These are phyloP conservation scores for Lanistes nyassanus DNA, from an alignment of 1,140 invertebrate species.

Conservation along the genomic window DNA sequence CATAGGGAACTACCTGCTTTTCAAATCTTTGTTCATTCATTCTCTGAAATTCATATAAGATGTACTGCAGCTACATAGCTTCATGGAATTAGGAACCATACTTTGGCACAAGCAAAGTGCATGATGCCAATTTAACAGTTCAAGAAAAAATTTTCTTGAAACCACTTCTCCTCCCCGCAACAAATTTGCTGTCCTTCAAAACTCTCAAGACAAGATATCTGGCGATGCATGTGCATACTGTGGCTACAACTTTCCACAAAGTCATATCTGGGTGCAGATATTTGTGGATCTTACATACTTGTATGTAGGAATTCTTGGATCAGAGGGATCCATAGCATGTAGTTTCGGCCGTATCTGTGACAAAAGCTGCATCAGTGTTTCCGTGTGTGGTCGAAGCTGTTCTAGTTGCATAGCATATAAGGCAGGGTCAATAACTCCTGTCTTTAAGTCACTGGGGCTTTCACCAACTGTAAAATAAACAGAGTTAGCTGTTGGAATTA, in stretches of 20 bases:
- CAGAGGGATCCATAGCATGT: slow-evolving; percentile 49
- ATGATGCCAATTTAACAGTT: too few relatives aligned
- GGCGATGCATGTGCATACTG: background rate
- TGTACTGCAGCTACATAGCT: too few relatives aligned
- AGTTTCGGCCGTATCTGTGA: slow-evolving; percentile 53
- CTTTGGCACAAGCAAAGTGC: too few relatives aligned
- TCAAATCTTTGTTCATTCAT: too few relatives aligned
- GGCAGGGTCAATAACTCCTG: slow-evolving; percentile 49
- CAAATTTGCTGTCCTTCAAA: too few relatives aligned
- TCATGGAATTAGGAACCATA: too few relatives aligned
- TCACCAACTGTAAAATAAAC: slow-evolving; percentile 17
- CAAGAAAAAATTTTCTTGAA: too few relatives aligned
- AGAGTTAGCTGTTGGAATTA: background rate
- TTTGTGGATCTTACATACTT: slow-evolving; percentile 42
- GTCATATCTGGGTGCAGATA: background rate
- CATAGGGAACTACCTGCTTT: too few relatives aligned
- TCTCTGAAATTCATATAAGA: too few relatives aligned
- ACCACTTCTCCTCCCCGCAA: too few relatives aligned
- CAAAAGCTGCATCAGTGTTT: slow-evolving; percentile 52
- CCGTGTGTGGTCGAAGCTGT: slow-evolving; percentile 47
- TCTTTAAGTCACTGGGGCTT: slow-evolving; percentile 5
- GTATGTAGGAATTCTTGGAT: slow-evolving; percentile 59
- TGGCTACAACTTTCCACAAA: background rate
- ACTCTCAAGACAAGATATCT: background rate
- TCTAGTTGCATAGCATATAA: slow-evolving; percentile 52